Base-by-base conservation (phyloP, 2,888 invertebrate genomes). In the Diarsia rubi region DNA sequence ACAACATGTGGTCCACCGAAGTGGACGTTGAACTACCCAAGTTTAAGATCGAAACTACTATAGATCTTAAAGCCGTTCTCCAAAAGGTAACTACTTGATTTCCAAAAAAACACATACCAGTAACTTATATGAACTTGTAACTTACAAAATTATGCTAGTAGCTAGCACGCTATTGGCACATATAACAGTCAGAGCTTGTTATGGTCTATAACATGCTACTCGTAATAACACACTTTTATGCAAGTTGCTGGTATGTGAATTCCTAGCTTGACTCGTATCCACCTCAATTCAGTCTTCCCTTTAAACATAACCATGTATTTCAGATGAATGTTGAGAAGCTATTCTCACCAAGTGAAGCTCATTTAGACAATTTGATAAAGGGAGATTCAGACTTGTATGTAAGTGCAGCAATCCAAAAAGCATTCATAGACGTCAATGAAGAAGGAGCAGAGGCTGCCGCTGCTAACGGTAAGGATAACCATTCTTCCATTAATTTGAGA, bases 371-470 rank as follows among this genome's bases (percentile, higher is more conserved):
- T 24, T 96, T 98, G 67, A 91, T 98, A 24, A 94, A 97, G 68
- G 78, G 86, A 59, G 75, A 90, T 2, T 89, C 90, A 9, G 87
- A 92, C 3, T 92, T 98, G 37, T 93, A 88, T 72, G 97, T 99
- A 19, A 97, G 97, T 86, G 97, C 97, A 83, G 98, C 98, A 16
- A 90, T 98, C 9, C 99, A 99, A 89, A 98, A 98, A 92, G 98
- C 98, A 6, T 98, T 98, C 88, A 98, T 99, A 88, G 98, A 98
- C 90, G 98, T 99, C 0, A 98, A 98, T 90, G 99, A 99, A 92
- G 98, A 98, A 90, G 99, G 99, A 0, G 98, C 98, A 16, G 98
- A 98, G 92, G 98, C 98, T 3, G 98, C 98, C 66, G 98, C 98
- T 52, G 98, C 98, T 37, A 98, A 98, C 82, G 98, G 98, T 98